phyloP scores from a whole-genome alignment of 1,140 invertebrate genomes.

The Galleria mellonella region DNA sequence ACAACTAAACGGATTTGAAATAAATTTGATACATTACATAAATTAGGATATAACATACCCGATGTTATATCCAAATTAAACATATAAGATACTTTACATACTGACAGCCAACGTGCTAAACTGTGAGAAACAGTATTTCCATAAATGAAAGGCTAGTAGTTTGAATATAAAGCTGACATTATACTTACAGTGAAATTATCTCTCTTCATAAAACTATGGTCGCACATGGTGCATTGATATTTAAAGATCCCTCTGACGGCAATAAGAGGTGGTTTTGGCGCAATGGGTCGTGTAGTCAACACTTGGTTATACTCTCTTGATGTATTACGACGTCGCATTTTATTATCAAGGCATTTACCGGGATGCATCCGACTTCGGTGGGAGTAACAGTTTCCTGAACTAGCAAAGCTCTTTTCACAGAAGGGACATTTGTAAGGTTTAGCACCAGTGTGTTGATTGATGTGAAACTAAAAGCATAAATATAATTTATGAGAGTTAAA shows the following conservation, averaged over 20 bases:
- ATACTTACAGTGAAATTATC: constrained; percentile 57
- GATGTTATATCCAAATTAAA: no score
- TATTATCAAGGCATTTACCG: constrained; percentile 16
- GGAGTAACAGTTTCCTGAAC: constrained; percentile 85
- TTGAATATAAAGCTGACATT: constrained; percentile 5
- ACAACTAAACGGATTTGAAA: no score
- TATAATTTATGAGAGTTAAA: background rate
- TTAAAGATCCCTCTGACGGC: constrained; percentile 33
- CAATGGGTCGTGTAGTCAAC: constrained; percentile 3
- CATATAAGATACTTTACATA: no score
- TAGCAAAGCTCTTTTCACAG: constrained; percentile 86
- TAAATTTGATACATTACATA: no score
- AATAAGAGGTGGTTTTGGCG: constrained; percentile 9
- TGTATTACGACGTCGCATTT: background rate
- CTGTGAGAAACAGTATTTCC: background rate
- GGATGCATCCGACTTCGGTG: constrained; percentile 85
- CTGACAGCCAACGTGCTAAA: no score
- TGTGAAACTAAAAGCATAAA: constrained; percentile 77
- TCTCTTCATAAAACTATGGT: constrained; percentile 46
- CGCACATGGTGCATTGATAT: constrained; percentile 51
- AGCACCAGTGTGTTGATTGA: constrained; percentile 87
- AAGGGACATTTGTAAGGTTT: constrained; percentile 88
- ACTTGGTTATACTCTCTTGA: constrained; percentile 1
- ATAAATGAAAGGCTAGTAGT: no score
- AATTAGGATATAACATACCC: no score